Evolutionary conservation across 2,888 invertebrate genomes (phyloP), one percentile per base, ranked within the genome.

Genomic region (Amphipoea oculea): DNA sequence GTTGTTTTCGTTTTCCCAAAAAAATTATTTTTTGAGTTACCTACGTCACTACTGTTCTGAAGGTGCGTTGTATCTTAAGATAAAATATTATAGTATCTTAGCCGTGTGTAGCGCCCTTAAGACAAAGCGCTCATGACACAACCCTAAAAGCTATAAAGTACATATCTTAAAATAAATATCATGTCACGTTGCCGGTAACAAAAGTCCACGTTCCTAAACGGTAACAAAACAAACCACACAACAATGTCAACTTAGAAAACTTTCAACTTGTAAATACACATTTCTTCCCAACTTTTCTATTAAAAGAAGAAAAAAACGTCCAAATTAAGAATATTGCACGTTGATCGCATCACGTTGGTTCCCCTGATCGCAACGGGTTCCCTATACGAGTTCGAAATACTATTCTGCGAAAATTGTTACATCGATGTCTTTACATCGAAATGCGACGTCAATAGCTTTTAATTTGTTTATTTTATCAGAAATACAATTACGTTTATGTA

Each of bases 281-380:
- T 67, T 81, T 67, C 40, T 51, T 54, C 6, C 0, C 40, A 81
- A 60, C 29, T 40, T 71, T 70, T 48, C 20, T 42, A 45, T 70
- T n/a, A 40, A 23, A 20, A 68, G 69, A 20, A 36, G 40, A 62
- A 51, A 62, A 48, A 62, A 84, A 84, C 81, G 81, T 81, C 79
- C 70, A 40, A 67, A 79, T 67, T 54, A 70, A 5, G 17, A 84
- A 66, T n/a, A 67, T 79, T 71, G 60, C 80, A 84, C 84, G 81
- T 79, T 84, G 66, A 51, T 84, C n/a, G 17, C 23, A 66, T 79
- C 70, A 81, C 84, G 84, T 71, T 80, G 84, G 12, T 14, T 68
- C 54, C 45, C 36, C 4, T n/a, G 42, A 14, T 48, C 66, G 42
- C 4, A 42, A 42, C n/a, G n/a, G n/a, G n/a, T n/a, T n/a, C n/a